Base-by-base conservation (phyloP, 53 echinoderm and acorn worm genomes). In the Stichopus horrens region DNA sequence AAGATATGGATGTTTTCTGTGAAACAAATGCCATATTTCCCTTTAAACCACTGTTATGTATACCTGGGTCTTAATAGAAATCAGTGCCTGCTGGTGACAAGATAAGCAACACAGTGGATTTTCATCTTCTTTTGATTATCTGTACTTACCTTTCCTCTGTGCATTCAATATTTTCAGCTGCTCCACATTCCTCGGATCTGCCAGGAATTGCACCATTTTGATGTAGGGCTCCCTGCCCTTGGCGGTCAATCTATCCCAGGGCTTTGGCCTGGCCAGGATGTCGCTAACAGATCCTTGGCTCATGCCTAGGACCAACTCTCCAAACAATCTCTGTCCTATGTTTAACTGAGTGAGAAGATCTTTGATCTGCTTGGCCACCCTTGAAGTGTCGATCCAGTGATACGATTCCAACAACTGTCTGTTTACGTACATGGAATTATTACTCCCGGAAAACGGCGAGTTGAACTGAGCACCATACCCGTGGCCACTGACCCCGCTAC, bases 201-300 rank as follows among this genome's bases (percentile, higher is more conserved):
- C 93, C 66, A 99, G 58, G 75, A 99, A 99, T 85, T 99, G 95
- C 23, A 94, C 93, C 99, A 99, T 99, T 90, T 99, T 99, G 57
- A 99, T 91, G 90, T 94, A 99, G 2, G 99, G 99, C 82, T 99
- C 99, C 3, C 99, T 89, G 4, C 99, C 99, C 66, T 99, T 99
- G 53, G 96, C 90, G 6, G 99, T 99, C 88, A 99, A 88, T 89
- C 96, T 96, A 74, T 99, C 99, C 99, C 99, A 99, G 0, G 96
- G 94, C 88, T 99, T 99, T 5, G 99, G 96, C 53, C 99, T 80
- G 14, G 99, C 94, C 55, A 99, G 81, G 21, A 99, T 93, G 51
- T 99, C 99, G 75, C 99, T 99, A 87, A 99, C 99, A 4, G 99
- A 99, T 9, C 99, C 99, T 87, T 99, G 99, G 75, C 95, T 95